A percentile compares a stretch with the other conserved stretches of the same genome.
These are phyloP conservation scores for Eucriotettix oculatus DNA, from an alignment of 2,888 invertebrate species.

Conservation along the genomic window DNA sequence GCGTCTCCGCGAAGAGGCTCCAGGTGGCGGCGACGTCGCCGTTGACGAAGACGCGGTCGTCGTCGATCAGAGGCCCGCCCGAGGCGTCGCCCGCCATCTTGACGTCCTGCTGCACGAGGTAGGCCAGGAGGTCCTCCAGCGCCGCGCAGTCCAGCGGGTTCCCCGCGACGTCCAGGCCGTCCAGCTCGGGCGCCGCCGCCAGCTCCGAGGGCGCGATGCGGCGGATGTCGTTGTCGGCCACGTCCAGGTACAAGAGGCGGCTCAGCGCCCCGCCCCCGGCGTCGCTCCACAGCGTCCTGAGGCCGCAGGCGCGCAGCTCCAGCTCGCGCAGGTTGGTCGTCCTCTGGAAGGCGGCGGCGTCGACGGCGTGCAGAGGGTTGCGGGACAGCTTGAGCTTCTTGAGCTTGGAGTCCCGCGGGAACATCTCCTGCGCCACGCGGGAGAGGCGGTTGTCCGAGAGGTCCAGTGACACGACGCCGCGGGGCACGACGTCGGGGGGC, in stretches of 20 bases:
- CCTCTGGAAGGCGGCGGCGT: slow-evolving; percentile 46
- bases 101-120: slow-evolving; percentile 37
- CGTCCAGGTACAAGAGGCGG: slow-evolving; percentile 29
- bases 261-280: slow-evolving; percentile 32
- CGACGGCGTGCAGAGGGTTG: slow-evolving; percentile 49
- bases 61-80: slow-evolving; percentile 21
- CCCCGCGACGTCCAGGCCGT: slow-evolving; percentile 41
- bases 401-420: slow-evolving; percentile 47
- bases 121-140: slow-evolving; percentile 37
- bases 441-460: slow-evolving; percentile 52
- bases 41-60: background rate
- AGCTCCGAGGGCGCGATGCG: slow-evolving; percentile 39
- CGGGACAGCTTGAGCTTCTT: slow-evolving; percentile 50
- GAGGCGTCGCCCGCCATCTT: slow-evolving; percentile 39
- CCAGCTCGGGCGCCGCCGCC: slow-evolving; percentile 36
- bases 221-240: slow-evolving; percentile 40
- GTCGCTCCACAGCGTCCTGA: slow-evolving; percentile 52
- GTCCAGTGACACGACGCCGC: slow-evolving; percentile 49
- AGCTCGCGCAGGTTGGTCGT: slow-evolving; percentile 44
- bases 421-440: slow-evolving; percentile 41
- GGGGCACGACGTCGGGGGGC: slow-evolving; percentile 31
- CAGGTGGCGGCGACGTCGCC: background rate
- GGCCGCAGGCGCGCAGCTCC: slow-evolving; percentile 51
- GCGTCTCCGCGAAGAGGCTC: background rate
- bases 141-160: slow-evolving; percentile 55